Percentiles rank a stretch among this genome's conserved stretches.
Evolutionary conservation across 2,113 vertebrate genomes (phyloP).

Genomic region (Serinus canaria): DNA sequence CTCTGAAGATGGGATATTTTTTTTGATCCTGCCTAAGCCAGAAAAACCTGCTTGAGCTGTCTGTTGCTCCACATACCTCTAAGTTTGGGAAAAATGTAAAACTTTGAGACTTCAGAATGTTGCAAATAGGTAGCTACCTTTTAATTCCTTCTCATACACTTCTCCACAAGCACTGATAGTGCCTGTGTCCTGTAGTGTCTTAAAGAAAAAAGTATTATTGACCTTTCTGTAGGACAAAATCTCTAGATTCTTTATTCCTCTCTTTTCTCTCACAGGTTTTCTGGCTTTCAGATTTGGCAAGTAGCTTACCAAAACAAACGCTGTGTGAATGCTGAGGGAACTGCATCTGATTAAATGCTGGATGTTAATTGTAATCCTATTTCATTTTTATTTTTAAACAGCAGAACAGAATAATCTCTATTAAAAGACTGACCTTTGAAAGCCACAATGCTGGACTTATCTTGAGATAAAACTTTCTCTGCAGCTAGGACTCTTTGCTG

Average conservation of each 20-base stretch:
- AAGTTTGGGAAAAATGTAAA: background rate
- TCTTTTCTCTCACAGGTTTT: background rate
- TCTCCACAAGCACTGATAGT: background rate
- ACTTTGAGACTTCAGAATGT: background rate
- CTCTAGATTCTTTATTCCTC: background rate
- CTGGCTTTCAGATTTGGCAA: background rate
- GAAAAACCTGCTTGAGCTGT: background rate
- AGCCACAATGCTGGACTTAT: slow-evolving; percentile 28
- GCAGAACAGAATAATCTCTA: slow-evolving; percentile 3
- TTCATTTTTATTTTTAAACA: slow-evolving; percentile 54
- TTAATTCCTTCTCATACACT: background rate
- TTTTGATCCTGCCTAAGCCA: background rate
- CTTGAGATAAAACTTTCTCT: background rate
- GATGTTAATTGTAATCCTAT: background rate
- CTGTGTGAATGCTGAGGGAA: slow-evolving; percentile 12
- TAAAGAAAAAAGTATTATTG: background rate
- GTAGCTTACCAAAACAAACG: slow-evolving; percentile 32
- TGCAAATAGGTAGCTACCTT: background rate
- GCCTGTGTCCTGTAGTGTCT: background rate
- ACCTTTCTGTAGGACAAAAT: background rate
- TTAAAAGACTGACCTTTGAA: slow-evolving; percentile 54
- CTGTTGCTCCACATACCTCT: background rate
- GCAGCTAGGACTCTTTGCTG: background rate
- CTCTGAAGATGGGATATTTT: background rate
- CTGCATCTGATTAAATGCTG: slow-evolving; percentile 47